A percentile compares a stretch with the other conserved stretches of the same genome.
phyloP scores from a whole-genome alignment of 2,113 vertebrate genomes.

The Cryptomyrus ogoouensis region DNA sequence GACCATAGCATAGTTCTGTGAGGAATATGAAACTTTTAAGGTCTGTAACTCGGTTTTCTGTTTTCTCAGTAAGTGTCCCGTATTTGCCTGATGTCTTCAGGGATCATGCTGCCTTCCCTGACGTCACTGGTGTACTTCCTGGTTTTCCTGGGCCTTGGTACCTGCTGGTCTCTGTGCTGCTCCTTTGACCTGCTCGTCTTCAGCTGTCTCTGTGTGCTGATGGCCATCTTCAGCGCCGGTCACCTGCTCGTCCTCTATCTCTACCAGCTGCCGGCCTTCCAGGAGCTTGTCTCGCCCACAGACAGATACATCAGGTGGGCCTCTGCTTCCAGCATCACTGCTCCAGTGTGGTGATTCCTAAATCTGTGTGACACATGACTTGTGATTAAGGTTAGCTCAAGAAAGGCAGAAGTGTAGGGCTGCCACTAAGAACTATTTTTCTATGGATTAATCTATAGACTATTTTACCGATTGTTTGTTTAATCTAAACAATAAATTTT shows the following conservation, averaged over 20 bases:
- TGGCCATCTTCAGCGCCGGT: constrained; percentile 93
- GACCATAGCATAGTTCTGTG: not conserved
- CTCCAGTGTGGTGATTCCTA: not conserved
- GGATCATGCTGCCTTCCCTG: constrained; percentile 90
- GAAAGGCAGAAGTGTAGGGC: not conserved
- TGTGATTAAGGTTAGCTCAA: not conserved
- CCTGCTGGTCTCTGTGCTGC: constrained; percentile 94
- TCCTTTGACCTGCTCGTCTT: constrained; percentile 88
- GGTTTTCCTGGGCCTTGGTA: constrained; percentile 89
- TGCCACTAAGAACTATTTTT: too few species aligned
- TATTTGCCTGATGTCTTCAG: constrained; percentile 48
- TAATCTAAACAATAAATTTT: too few species aligned
- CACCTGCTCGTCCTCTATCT: constrained; percentile 91
- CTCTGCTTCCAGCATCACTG: not conserved
- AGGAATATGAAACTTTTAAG: not conserved
- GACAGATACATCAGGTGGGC: constrained; percentile 80
- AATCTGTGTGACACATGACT: not conserved
- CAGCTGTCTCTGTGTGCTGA: constrained; percentile 94
- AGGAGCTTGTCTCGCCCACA: constrained; percentile 73
- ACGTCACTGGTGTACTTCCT: constrained; percentile 94
- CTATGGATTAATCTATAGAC: too few species aligned
- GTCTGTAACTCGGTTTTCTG: not conserved
- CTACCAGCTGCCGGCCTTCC: constrained; percentile 96
- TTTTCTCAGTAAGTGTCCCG: not conserved
- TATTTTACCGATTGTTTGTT: too few species aligned